Base-by-base conservation (phyloP, 2,113 vertebrate genomes). In the Trogon surrucura region DNA sequence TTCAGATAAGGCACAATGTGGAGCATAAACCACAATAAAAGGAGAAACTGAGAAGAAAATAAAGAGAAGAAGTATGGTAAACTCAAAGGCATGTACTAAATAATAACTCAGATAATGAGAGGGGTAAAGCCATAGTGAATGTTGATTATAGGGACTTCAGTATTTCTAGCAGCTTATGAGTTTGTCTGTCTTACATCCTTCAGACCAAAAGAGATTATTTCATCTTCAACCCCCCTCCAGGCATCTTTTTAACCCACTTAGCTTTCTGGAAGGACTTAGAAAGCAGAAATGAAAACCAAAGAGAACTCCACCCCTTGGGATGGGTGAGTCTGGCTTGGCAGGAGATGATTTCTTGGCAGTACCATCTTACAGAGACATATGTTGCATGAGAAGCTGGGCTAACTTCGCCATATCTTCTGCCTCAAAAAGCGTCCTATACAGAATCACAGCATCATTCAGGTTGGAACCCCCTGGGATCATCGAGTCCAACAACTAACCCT, bases 281-380 rank as follows among this genome's bases (percentile, higher is more conserved):
- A 48, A 91, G n/a, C 44, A 48, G 72, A 67, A 53, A 89, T 58
- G 16, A 48, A 44, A 45, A 32, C 29, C 45, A 19, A n/a, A 72
- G 54, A 60, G 26, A 71, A 47, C 26, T 16, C 61, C 54, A 45
- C 29, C 74, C 53, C 60, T 69, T 25, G 47, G 69, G 70, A 36
- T 36, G 13, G 51, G 2, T 61, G 53, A 73, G 69, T 21, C 36
- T 53, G 36, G 27, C 27, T 93, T 90, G 61, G 29, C 94, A 96
- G 26, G 78, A 95, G 48, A 51, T 61, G 22, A 27, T 38, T 62
- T 73, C 66, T 94, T 97, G 92, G 48, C 93, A 92, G 80, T 17
- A 87, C 8, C 44, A 58, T 80, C 65, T 85, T 70, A 51, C 4
- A 67, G 60, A 83, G 36, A 54, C 91, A 84, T 88, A 88, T 78